Conservation (phyloP, 2,888 invertebrate genomes). For the Plusia festucae region DNA sequence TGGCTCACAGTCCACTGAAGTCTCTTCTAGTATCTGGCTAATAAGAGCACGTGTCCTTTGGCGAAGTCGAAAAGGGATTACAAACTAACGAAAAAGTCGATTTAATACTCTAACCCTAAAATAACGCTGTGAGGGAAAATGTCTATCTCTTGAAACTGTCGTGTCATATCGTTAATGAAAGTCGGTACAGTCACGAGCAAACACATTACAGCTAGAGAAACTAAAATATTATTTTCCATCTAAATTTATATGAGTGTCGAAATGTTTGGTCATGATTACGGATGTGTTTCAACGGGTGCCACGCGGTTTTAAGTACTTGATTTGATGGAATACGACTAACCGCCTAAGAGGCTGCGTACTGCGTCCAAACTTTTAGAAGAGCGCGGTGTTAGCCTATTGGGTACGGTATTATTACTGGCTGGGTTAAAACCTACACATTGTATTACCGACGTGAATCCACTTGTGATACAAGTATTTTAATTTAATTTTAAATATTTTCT, state of each 20-base stretch:
- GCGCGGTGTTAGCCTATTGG: too few species aligned
- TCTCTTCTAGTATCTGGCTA: background rate
- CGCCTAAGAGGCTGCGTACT: too few species aligned
- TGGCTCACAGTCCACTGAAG: too few species aligned
- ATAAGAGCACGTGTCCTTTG: background rate
- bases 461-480: too few species aligned
- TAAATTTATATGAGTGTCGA: background rate
- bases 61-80: background rate
- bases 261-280: background rate
- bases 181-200: background rate
- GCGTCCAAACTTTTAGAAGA: too few species aligned
- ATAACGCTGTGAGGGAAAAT: background rate
- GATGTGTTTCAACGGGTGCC: background rate
- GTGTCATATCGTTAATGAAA: conserved; percentile 32
- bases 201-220: background rate
- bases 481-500: too few species aligned
- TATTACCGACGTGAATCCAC: too few species aligned
- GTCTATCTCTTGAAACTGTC: conserved; percentile 9
- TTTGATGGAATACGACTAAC: too few species aligned
- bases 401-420: too few species aligned
- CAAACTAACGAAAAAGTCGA: conserved; percentile 2
- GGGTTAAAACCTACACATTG: too few species aligned
- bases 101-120: conserved; percentile 2
- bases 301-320: too few species aligned
- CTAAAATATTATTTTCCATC: background rate